Evolutionary conservation across 2,113 vertebrate genomes (phyloP), one percentile per base, ranked within the genome.

Genomic region (Lepus timidus): DNA sequence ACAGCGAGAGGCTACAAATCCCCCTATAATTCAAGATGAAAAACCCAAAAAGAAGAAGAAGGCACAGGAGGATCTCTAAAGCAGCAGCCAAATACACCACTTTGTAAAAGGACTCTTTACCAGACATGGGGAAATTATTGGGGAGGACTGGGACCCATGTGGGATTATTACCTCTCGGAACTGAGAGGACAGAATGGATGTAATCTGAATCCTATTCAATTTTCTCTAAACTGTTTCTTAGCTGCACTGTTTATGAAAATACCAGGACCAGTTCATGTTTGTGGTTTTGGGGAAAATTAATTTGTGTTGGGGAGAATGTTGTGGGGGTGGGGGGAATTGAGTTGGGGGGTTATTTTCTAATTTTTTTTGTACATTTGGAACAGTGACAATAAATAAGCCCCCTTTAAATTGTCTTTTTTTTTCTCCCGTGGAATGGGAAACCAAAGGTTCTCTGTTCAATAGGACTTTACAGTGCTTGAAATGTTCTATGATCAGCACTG

Each of bases 11-110:
- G 99, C 99, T 20, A 98, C 99, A 96, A 99, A 98, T 80, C 97
- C 99, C 4, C 97, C 99, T 0, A 95, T 99, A 81, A 96, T 99
- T 93, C 98, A 98, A 97, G 99, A 99, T 85, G 99, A 99, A n/a
- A 99, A 99, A 95, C 93, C 99, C 85, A 97, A 99, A 95, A 99
- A 99, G 96, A 99, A 99, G 97, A 99, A 99, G 98, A 99, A 99
- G 98, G 99, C 98, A 97, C 98, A 98, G 95, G 98, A 99, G 44
- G 98, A 98, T 95, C 98, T 99, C 97, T 99, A 98, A 98, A 98
- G 93, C 91, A 94, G 90, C 91, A 96, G 85, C 94, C 80, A 93
- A 88, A 33, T 68, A 96, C 0, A 22, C 92, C 95, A 58, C 94
- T 95, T 93, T 97, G 61, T 96, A 75, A 76, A 96, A 91, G 97